A percentile compares a stretch with the other conserved stretches of the same genome.
Evolutionary conservation across 2,797 vertebrate species (phyloP).

Genomic region (Phalloptychus januarius): DNA sequence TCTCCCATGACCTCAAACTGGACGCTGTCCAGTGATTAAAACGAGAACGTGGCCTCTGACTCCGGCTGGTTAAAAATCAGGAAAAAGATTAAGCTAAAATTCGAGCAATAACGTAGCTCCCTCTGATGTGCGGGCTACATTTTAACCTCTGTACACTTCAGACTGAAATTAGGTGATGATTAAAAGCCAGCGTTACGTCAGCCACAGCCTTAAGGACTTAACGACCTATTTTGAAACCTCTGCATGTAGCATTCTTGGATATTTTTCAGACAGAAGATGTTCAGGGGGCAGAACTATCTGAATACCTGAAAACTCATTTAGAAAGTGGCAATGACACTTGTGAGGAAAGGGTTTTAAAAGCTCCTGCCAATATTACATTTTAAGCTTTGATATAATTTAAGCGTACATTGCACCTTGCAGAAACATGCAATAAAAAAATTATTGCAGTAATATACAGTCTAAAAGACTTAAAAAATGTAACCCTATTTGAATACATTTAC

Average conservation of each 20-base stretch:
- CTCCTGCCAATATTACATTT: neutral
- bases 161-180: neutral
- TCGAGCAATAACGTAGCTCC: neutral
- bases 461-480: neutral
- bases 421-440: neutral
- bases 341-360: neutral
- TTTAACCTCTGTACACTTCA: neutral
- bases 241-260: neutral
- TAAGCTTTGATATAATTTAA: neutral
- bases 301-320: neutral
- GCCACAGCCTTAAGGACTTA: neutral
- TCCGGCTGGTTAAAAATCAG: neutral
- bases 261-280: neutral
- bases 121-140: neutral
- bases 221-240: neutral
- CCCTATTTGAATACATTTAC: neutral
- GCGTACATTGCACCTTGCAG: neutral
- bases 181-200: neutral
- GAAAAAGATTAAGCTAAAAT: slow-evolving; percentile 30
- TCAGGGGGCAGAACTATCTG: neutral
- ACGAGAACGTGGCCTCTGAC: slow-evolving; percentile 40
- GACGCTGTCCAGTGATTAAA: slow-evolving; percentile 37
- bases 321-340: neutral
- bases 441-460: neutral
- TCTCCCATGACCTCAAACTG: slow-evolving; percentile 24